These are phyloP conservation scores for Tenodera sinensis DNA, from an alignment of 2,888 invertebrate species.

Conservation along the genomic window DNA sequence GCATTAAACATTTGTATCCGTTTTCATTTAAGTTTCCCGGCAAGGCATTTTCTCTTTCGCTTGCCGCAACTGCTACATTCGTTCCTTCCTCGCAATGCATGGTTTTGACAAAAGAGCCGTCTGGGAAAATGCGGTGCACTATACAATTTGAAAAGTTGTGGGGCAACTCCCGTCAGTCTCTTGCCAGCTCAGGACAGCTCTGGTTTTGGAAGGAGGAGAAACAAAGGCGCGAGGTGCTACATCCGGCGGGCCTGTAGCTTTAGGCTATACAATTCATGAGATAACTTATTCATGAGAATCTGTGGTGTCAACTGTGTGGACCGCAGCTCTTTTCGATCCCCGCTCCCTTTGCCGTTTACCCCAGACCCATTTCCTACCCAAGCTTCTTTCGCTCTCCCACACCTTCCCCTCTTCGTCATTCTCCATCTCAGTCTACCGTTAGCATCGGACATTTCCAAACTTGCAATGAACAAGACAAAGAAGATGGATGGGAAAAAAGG, in stretches of 20 bases:
- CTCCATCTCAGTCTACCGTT: background rate
- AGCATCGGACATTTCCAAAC: background rate
- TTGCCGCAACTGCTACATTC: background rate
- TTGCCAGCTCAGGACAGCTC: background rate
- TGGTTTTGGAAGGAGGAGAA: background rate
- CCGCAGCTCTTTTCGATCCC: background rate
- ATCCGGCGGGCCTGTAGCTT: background rate
- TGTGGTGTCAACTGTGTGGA: conserved; percentile 20
- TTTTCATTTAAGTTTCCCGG: background rate
- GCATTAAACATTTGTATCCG: background rate
- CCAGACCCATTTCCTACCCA: background rate
- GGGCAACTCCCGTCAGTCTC: background rate
- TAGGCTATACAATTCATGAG: background rate
- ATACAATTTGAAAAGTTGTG: background rate
- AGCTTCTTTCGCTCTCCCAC: background rate
- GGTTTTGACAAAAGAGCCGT: conserved; percentile 13
- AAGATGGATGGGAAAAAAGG: background rate
- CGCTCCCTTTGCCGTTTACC: background rate
- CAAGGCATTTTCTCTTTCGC: background rate
- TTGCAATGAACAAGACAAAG: background rate
- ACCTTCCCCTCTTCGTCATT: background rate
- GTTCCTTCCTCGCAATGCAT: background rate
- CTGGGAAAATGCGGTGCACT: background rate
- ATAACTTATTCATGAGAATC: conserved; percentile 25
- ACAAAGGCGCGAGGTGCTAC: background rate